Base-by-base conservation (phyloP, 2,113 vertebrate genomes). In the Suricata suricatta region DNA sequence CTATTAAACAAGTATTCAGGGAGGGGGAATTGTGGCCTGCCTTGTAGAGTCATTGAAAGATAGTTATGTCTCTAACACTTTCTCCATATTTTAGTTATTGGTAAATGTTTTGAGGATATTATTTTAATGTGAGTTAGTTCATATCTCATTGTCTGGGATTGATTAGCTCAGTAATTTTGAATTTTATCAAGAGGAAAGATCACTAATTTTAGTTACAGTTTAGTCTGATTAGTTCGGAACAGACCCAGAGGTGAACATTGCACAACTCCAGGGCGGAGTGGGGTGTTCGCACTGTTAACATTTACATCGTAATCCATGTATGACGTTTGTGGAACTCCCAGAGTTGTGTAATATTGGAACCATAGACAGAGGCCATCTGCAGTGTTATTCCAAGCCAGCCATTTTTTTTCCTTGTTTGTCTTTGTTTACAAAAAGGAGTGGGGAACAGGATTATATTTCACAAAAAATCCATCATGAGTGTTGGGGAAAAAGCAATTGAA, bases 151-250 rank as follows among this genome's bases (percentile, higher is more conserved):
- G 60, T 69, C 9, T 57, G 91, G 35, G 25, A 88, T 63, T 91
- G 66, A 76, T 88, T 90, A 52, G 15, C 38, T 96, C 80, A 52
- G 68, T 69, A 71, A 80, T 88, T 96, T 95, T 97, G 27, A 98
- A 74, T 81, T 89, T 94, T 95, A 89, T 33, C 47, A 41, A 86
- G 17, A 94, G 52, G 84, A 89, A 97, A 60, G 9, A 66, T 90
- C 35, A 89, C 25, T 91, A 47, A 14, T 66, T 97, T 96, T 60
- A 88, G 7, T 72, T 96, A 35, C 41, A 66, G 7, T 60, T 15
- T 72, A 89, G 41, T 54, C 31, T 21, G 16, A 10, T 54, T 94
- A 87, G 41, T 54, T 93, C 27, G 94, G 41, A 93, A 71, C 4
- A 88, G 63, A 93, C 31, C 25, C 31, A 44, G 31, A 27, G 31